Evolutionary conservation across 2,888 invertebrate genomes (phyloP).

Genomic region (Muschampia plurimacula): DNA sequence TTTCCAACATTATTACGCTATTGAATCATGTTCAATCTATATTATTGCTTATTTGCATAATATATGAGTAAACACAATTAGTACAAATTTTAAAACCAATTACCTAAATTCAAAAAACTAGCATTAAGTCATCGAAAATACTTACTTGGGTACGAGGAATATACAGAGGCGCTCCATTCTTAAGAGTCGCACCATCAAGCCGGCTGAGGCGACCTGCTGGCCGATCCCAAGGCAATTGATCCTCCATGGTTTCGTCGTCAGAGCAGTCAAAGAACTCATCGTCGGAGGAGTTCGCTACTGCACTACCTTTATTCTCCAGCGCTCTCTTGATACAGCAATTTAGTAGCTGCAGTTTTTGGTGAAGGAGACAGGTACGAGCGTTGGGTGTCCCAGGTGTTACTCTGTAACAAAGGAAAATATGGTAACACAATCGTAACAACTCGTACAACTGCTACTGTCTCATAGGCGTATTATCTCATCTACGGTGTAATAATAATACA

Average conservation of each 20-base stretch:
- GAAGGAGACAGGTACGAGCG: constrained; percentile 94
- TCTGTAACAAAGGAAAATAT: constrained; percentile 75
- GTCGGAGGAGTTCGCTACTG: constrained; percentile 75
- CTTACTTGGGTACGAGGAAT: constrained; percentile 76
- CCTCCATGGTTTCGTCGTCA: constrained; percentile 84
- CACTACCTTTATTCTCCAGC: constrained; percentile 71
- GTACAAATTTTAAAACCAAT: background rate
- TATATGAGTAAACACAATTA: no score
- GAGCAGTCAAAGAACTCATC: constrained; percentile 94
- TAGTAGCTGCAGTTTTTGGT: constrained; percentile 97
- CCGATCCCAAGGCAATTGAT: constrained; percentile 73
- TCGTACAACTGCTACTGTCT: no score
- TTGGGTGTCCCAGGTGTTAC: constrained; percentile 94
- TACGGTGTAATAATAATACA: no score
- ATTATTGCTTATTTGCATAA: background rate
- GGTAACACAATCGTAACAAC: background rate
- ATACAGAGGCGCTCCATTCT: constrained; percentile 74
- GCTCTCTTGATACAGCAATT: constrained; percentile 91
- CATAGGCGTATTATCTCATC: no score
- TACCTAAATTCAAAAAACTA: background rate
- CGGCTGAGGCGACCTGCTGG: constrained; percentile 71
- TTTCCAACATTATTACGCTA: constrained; percentile 10
- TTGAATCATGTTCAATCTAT: constrained; percentile 5
- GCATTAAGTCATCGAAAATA: background rate
- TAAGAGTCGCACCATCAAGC: constrained; percentile 70